These are phyloP conservation scores for Parasteatoda lunata DNA, from an alignment of 2,888 invertebrate genomes.

Conservation along the genomic window DNA sequence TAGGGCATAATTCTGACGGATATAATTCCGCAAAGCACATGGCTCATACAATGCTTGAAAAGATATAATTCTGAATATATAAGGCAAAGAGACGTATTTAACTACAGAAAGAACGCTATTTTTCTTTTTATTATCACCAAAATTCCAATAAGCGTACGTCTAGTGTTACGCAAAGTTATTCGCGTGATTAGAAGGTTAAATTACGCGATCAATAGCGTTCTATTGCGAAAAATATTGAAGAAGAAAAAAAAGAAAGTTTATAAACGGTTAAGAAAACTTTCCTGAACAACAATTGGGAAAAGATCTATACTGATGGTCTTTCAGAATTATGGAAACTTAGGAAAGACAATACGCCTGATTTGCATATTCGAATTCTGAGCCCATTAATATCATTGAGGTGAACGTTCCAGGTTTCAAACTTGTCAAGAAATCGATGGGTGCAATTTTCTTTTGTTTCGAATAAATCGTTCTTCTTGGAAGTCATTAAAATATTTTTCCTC, in stretches of 20 bases:
- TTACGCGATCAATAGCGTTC: neutral
- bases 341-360: neutral
- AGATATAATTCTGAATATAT: too few relatives aligned
- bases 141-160: too few relatives aligned
- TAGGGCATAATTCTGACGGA: too few relatives aligned
- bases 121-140: too few relatives aligned
- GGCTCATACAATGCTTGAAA: too few relatives aligned
- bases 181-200: neutral
- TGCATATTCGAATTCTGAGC: conserved; percentile 17
- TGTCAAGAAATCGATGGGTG: conserved; percentile 22
- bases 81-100: too few relatives aligned
- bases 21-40: too few relatives aligned
- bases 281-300: neutral
- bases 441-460: conserved; percentile 18
- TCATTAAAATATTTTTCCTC: conserved; percentile 58
- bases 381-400: neutral
- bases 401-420: neutral
- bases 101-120: too few relatives aligned
- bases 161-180: neutral
- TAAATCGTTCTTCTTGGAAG: conserved; percentile 51
- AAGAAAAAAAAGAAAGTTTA: neutral
- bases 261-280: neutral
- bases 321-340: neutral
- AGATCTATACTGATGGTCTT: neutral
- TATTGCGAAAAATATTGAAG: too few relatives aligned